Evolutionary conservation across 2,888 invertebrate species (phyloP).

Genomic region (Sepioteuthis lessoniana): DNA sequence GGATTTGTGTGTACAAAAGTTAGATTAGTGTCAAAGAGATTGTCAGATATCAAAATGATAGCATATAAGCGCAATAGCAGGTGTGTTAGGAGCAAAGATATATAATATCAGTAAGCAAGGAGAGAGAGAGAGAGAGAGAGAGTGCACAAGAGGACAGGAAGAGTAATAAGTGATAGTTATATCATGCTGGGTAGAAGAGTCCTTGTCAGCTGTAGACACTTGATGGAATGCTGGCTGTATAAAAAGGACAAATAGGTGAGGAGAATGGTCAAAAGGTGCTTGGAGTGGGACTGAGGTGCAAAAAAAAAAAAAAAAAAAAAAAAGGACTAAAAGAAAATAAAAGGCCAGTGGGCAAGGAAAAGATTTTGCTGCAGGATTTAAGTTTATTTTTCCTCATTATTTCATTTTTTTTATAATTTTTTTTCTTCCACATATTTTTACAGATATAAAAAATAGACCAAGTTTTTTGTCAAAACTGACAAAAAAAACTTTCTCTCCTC

Average conservation of each 20-base stretch:
- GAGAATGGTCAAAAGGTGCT: not conserved
- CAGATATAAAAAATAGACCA: constrained; percentile 33
- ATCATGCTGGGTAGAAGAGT: constrained; percentile 4
- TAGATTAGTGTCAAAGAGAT: not conserved
- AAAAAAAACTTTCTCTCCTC: not conserved
- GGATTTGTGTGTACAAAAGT: not conserved
- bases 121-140: too few relatives aligned
- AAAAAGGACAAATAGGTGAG: not conserved
- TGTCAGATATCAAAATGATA: not conserved
- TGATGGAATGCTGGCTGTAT: constrained; percentile 33
- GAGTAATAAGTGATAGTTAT: not conserved
- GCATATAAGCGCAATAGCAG: not conserved
- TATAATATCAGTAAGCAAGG: not conserved
- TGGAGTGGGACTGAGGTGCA: not conserved
- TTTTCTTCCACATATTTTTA: constrained; percentile 20
- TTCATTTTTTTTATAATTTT: not conserved
- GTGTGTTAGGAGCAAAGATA: not conserved
- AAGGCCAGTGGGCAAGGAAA: not conserved
- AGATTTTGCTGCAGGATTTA: not conserved
- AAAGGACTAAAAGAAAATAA: not conserved
- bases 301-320: not conserved
- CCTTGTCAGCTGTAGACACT: constrained; percentile 39
- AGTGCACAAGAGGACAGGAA: not conserved
- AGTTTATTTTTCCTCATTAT: not conserved
- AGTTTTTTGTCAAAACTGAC: not conserved